A percentile compares a stretch with the other conserved stretches of the same genome.
phyloP scores from a whole-genome alignment of 2,113 vertebrate genomes.

The Campylorhamphus procurvoides region DNA sequence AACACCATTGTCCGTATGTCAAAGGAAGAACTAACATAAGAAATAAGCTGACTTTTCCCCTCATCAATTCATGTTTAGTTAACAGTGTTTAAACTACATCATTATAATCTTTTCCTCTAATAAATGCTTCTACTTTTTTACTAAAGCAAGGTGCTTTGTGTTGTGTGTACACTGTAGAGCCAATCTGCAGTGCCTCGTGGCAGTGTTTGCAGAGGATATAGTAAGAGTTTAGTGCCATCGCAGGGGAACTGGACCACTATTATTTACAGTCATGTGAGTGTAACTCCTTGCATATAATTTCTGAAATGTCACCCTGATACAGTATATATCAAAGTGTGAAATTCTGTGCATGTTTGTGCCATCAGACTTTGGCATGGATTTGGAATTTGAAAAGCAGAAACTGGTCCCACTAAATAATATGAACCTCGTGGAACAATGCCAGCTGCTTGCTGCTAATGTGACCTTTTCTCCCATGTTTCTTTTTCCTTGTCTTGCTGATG shows the following conservation, averaged over 20 bases:
- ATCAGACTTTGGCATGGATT: background rate
- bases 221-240: constrained; percentile 18
- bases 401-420: constrained; percentile 5
- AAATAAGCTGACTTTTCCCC: background rate
- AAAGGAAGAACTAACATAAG: background rate
- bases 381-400: constrained; percentile 19
- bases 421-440: background rate
- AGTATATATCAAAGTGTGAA: background rate
- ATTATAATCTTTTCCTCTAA: constrained; percentile 35
- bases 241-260: background rate
- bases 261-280: constrained; percentile 26
- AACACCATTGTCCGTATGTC: background rate
- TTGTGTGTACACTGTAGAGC: background rate
- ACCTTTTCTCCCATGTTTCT: constrained; percentile 52
- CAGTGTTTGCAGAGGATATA: constrained; percentile 32
- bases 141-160: background rate
- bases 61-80: constrained; percentile 6
- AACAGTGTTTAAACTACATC: constrained; percentile 22
- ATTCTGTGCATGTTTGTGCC: constrained; percentile 5
- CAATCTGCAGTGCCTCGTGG: constrained; percentile 19
- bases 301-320: constrained; percentile 45
- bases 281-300: background rate
- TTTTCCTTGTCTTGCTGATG: constrained; percentile 25
- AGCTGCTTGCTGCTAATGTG: constrained; percentile 22
- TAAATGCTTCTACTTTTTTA: background rate